Conservation (phyloP, 1,140 invertebrate genomes). For the Eriocheir sinensis region DNA sequence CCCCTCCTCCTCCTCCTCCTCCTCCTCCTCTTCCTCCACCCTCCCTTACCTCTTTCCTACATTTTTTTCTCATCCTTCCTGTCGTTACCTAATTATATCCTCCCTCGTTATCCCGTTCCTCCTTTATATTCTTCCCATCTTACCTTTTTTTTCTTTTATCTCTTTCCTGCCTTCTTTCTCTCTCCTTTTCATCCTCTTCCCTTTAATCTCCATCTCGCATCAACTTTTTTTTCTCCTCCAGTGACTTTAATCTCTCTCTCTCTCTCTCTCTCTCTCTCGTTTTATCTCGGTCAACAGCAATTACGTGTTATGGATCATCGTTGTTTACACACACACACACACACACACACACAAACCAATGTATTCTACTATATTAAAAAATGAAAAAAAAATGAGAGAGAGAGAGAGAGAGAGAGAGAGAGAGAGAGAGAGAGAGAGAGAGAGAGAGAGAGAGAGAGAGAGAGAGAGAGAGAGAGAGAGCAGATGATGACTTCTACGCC, state of each 20-base stretch:
- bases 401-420: background rate
- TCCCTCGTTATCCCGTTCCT: background rate
- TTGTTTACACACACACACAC: too few species aligned
- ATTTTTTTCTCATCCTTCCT: background rate
- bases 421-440: conserved; percentile 23
- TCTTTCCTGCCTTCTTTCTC: too few species aligned
- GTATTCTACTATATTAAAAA: too few species aligned
- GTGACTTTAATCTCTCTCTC: background rate
- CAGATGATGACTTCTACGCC: too few species aligned
- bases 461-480: conserved; percentile 25
- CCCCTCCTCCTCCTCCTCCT: background rate
- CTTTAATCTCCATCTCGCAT: background rate
- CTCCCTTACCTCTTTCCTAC: background rate
- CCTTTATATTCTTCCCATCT: too few species aligned
- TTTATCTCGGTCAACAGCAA: background rate
- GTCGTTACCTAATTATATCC: background rate
- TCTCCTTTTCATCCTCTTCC: too few species aligned
- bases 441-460: background rate
- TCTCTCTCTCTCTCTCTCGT: background rate
- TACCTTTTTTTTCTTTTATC: background rate
- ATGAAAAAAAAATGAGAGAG: background rate
- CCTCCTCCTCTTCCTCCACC: too few species aligned
- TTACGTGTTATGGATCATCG: too few species aligned
- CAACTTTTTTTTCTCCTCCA: background rate
- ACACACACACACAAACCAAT: too few species aligned